phyloP scores from a whole-genome alignment of 1,140 invertebrate genomes.

The Pseudobourletiella spinata region DNA sequence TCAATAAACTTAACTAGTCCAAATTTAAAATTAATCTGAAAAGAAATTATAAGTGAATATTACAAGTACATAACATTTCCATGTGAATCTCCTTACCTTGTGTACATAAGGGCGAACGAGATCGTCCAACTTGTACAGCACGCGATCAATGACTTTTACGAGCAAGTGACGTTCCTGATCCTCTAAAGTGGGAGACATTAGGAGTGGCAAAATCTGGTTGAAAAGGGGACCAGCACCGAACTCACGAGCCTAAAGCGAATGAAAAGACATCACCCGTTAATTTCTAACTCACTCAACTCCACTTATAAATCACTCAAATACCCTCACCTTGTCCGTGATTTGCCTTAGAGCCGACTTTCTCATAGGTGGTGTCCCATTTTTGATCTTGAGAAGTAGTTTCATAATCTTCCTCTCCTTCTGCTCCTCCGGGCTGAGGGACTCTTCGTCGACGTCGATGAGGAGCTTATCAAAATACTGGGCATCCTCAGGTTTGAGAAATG shows the following conservation, averaged over 20 bases:
- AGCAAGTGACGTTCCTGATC: conserved; percentile 98
- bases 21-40: neutral
- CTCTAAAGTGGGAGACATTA: conserved; percentile 98
- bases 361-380: conserved; percentile 99
- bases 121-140: conserved; percentile 98
- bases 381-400: conserved; percentile 96
- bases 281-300: too few species aligned
- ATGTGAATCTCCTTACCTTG: conserved; percentile 55
- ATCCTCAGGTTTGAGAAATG: conserved; percentile 99
- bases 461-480: conserved; percentile 99
- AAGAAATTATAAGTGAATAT: too few species aligned
- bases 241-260: conserved; percentile 70
- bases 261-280: too few species aligned
- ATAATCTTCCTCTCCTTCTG: conserved; percentile 98
- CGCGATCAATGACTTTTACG: conserved; percentile 99
- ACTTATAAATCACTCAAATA: too few species aligned
- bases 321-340: conserved; percentile 80
- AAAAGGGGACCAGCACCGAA: conserved; percentile 97
- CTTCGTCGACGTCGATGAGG: conserved; percentile 94
- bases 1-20: conserved; percentile 4
- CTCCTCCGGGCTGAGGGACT: conserved; percentile 87
- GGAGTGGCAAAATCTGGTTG: conserved; percentile 94
- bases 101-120: conserved; percentile 98
- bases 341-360: conserved; percentile 93
- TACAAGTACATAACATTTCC: conserved; percentile 1